Percentiles rank a stretch among this genome's conserved stretches.
Conservation (phyloP, 2,113 vertebrate genomes). For the Willisornis vidua region DNA sequence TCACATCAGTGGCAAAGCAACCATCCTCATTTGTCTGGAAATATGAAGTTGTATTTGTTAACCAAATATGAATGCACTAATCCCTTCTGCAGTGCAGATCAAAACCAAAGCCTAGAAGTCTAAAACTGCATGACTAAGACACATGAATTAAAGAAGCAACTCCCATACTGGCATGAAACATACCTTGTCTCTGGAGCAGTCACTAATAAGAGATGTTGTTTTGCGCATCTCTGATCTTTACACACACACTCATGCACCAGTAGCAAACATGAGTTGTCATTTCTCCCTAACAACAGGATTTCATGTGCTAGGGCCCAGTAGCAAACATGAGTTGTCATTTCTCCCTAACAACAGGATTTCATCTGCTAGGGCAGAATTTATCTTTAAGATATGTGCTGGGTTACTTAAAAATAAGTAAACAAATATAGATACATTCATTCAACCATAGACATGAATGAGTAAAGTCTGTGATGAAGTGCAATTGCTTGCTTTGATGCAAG, state of each 20-base stretch:
- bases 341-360: not conserved
- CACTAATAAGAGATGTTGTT: not conserved
- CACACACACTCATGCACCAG: not conserved
- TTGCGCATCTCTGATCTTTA: not conserved
- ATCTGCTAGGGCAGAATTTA: not conserved
- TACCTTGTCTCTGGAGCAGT: not conserved
- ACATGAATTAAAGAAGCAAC: not conserved
- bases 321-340: not conserved
- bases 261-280: not conserved
- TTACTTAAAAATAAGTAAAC: not conserved
- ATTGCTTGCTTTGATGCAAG: not conserved
- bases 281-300: not conserved
- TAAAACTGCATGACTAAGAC: not conserved
- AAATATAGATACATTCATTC: not conserved
- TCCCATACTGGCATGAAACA: not conserved
- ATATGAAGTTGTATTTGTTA: not conserved
- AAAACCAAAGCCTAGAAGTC: not conserved
- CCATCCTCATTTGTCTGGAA: conserved; percentile 32
- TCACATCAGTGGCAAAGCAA: conserved; percentile 38
- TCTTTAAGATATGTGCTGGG: not conserved
- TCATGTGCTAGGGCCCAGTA: not conserved
- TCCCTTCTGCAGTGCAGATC: not conserved
- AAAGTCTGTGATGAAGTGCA: not conserved
- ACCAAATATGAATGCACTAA: not conserved
- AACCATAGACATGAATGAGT: not conserved